Base-by-base conservation (phyloP, 92 coral and sea anemone species). In the Epizoanthus stellaris region DNA sequence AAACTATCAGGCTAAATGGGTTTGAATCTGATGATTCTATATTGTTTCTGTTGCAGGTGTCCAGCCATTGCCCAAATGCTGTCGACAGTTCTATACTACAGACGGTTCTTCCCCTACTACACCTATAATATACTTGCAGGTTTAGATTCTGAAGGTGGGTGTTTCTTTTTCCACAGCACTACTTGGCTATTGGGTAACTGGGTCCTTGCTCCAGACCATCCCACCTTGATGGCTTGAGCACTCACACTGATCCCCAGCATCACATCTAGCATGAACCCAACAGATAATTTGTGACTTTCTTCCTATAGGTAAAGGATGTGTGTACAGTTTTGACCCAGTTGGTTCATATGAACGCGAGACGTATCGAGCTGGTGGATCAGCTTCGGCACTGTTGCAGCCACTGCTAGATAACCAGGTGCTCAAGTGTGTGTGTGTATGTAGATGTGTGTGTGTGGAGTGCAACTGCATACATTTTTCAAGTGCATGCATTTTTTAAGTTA, bases 21-120 rank as follows among this genome's bases (percentile, higher is more conserved):
- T 4, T 23, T 23, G 17, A 34, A 60, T 39, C 67, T 17, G 25
- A 57, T 77, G 40, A 40, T 58, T 60, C 52, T 14, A 13, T 12
- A 10, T 21, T 70, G 39, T 54, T 54, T 64, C 4, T 6, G 49
- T 70, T 85, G 61, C 67, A 97, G 99, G 73, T 94, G 97, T 76
- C 98, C 98, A 38, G 99, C 99, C 56, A 91, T 97, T 88, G 99
- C 99, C 47, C 99, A 97, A 88, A 94, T 97, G 99, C 84, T 97
- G 73, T 97, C 99, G 9, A 95, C 98, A 64, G 95, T 94, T 90
- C 76, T 97, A 75, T 97, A 97, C 85, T 97, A 92, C 87, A 87
- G 98, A 82, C 89, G 99, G 11, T 97, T 97, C 76, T 97, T 97
- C 73, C 99, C 99, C 0, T 97, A 91, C 87, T 97, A 97, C 72